Conservation (phyloP, 1,140 invertebrate species). For the Lutraria rhynchaena region DNA sequence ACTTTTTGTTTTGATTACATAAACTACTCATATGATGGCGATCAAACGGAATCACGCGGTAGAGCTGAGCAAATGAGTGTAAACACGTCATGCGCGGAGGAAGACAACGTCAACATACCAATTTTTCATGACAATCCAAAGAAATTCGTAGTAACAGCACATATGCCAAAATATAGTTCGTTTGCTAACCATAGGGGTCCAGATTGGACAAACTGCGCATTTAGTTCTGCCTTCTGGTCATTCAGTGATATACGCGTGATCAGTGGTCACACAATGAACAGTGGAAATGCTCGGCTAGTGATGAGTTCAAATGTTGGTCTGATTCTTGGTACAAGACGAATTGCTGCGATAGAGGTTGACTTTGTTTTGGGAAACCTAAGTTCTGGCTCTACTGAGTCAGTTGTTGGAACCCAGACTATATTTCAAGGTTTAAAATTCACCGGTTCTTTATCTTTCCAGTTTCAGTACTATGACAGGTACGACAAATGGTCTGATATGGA, state of each 20-base stretch:
- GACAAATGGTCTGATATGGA: conserved; percentile 21
- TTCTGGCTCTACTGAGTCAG: conserved; percentile 63
- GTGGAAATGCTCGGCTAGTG: background rate
- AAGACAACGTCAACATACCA: conserved; percentile 53
- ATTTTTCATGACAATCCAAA: conserved; percentile 41
- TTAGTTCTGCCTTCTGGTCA: conserved; percentile 42
- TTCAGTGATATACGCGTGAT: conserved; percentile 4
- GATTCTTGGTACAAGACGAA: background rate
- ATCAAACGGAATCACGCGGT: background rate
- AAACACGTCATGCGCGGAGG: conserved; percentile 45
- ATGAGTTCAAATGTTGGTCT: background rate
- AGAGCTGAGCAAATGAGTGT: conserved; percentile 40
- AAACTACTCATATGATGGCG: background rate
- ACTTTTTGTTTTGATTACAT: conserved; percentile 49
- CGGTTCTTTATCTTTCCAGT: conserved; percentile 35
- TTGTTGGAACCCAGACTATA: conserved; percentile 61
- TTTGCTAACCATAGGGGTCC: conserved; percentile 56
- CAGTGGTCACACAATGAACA: background rate
- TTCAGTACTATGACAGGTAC: conserved; percentile 56
- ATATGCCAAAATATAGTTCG: conserved; percentile 49
- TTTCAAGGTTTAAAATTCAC: conserved; percentile 29
- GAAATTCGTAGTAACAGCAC: conserved; percentile 37
- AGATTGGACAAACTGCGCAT: conserved; percentile 61
- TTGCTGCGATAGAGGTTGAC: conserved; percentile 39
- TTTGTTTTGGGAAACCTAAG: conserved; percentile 58